Evolutionary conservation across 2,888 invertebrate genomes (phyloP).

Genomic region (Rhabditophanes sp.): DNA sequence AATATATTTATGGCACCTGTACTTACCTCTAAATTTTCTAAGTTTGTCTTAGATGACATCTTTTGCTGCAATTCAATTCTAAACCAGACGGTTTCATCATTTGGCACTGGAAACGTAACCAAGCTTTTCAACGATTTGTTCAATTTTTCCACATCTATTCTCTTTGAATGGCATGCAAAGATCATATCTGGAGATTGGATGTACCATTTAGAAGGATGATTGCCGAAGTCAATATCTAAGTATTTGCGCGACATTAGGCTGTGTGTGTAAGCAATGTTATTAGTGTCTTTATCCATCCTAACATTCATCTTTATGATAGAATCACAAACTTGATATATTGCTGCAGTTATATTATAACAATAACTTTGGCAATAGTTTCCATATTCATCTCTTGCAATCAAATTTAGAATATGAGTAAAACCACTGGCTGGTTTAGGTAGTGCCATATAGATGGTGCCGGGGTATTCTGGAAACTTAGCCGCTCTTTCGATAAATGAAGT

Average conservation of each 20-base stretch:
- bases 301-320: constrained; percentile 22
- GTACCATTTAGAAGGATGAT: constrained; percentile 22
- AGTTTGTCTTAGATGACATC: constrained; percentile 9
- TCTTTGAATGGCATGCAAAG: constrained; percentile 34
- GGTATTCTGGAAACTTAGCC: constrained; percentile 21
- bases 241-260: constrained; percentile 14
- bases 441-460: constrained; percentile 34
- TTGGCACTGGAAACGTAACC: constrained; percentile 16
- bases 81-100: constrained; percentile 30
- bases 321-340: constrained; percentile 36
- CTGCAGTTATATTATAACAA: constrained; percentile 31
- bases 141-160: constrained; percentile 9
- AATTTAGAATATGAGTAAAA: constrained; percentile 15
- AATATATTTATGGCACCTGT: no score
- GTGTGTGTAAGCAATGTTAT: constrained; percentile 17
- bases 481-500: constrained; percentile 12
- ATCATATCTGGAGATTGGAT: constrained; percentile 28
- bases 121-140: constrained; percentile 9
- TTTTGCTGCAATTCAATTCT: constrained; percentile 23
- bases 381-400: constrained; percentile 33
- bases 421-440: constrained; percentile 29
- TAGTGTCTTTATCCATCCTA: constrained; percentile 11
- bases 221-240: constrained; percentile 30
- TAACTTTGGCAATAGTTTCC: constrained; percentile 41
- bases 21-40: constrained; percentile 17